Evolutionary conservation across 2,797 vertebrate genomes (phyloP), one percentile per base, ranked within the genome.

Genomic region (Chaetodon trifasciatus): DNA sequence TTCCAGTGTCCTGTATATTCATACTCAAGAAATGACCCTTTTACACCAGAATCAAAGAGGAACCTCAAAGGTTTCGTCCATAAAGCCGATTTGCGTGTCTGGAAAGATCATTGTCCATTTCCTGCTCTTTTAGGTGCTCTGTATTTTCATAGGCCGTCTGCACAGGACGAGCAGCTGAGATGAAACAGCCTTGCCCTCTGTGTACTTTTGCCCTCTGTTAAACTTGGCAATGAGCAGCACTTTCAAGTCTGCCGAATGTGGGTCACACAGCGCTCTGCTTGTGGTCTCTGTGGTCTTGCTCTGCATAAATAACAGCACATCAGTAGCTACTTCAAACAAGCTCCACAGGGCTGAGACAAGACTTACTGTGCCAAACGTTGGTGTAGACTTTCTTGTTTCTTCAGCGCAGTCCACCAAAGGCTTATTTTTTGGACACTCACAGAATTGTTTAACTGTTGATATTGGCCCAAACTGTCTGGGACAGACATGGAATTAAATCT

Each of bases 251-350:
- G 84, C 78, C 23, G 81, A 90, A 92, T 93, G 89, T 92, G 87
- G 88, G 88, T 90, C 90, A 90, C 89, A 88, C 83, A 84, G 87
- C 44, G 57, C 83, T 92, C 76, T 4, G 88, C 86, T 86, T 91
- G 91, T 91, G 91, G 91, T 90, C 90, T 89, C 90, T 89, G 90
- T 83, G 90, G 90, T 91, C 88, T 86, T 42, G 84, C 89, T 88
- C 76, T 93, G 92, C 91, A 94, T 91, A 91, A 92, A 91, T 92
- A 92, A 87, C 81, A 85, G 84, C 88, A 65, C 86, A 88, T 92
- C 91, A 88, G 88, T 88, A 83, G 86, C 79, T 69, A 86, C 88
- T 87, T 91, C 86, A 91, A 89, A 91, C 86, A 74, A 24, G 66
- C 82, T 88, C 89, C 74, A 60, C 71, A 7, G 84, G 87, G 78